These are phyloP conservation scores for Holocentrus rufus DNA, from an alignment of 2,797 vertebrate species.

Conservation along the genomic window DNA sequence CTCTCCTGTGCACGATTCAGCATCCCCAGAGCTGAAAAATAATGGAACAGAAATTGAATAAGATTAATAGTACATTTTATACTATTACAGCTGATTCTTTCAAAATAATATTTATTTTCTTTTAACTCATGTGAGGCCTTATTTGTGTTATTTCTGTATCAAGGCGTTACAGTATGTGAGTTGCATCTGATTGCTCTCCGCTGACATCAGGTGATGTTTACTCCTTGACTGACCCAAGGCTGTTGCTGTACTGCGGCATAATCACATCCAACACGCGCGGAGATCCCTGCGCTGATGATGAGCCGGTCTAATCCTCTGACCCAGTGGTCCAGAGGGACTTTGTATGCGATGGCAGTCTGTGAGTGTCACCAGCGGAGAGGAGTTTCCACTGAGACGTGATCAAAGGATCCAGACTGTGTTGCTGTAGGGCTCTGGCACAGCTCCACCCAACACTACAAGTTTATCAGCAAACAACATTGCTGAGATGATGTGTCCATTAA, in stretches of 20 bases:
- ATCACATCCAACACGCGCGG: slow-evolving; percentile 48
- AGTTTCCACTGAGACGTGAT: slow-evolving; percentile 63
- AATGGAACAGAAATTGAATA: slow-evolving; percentile 48
- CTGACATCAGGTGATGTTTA: slow-evolving; percentile 33
- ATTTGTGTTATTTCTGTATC: slow-evolving; percentile 6
- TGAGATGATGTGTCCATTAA: slow-evolving; percentile 19
- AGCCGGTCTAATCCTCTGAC: slow-evolving; percentile 64
- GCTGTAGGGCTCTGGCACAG: slow-evolving; percentile 50
- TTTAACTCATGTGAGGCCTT: not conserved
- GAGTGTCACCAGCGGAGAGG: slow-evolving; percentile 54
- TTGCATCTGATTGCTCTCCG: slow-evolving; percentile 30
- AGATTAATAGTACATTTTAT: slow-evolving; percentile 64
- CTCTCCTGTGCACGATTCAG: slow-evolving; percentile 58
- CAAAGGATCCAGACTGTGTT: slow-evolving; percentile 64
- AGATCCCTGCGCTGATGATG: slow-evolving; percentile 56
- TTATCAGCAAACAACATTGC: slow-evolving; percentile 27
- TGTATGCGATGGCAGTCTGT: slow-evolving; percentile 63
- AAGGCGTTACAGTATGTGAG: slow-evolving; percentile 25
- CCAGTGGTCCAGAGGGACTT: slow-evolving; percentile 63
- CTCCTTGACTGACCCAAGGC: slow-evolving; percentile 35
- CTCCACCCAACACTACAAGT: slow-evolving; percentile 40
- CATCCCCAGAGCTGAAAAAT: slow-evolving; percentile 60
- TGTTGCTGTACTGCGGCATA: slow-evolving; percentile 44
- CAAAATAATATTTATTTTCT: slow-evolving; percentile 40
- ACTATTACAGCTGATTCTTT: slow-evolving; percentile 49